Conservation (phyloP, 2,113 vertebrate species). For the Dromiciops gliroides region DNA sequence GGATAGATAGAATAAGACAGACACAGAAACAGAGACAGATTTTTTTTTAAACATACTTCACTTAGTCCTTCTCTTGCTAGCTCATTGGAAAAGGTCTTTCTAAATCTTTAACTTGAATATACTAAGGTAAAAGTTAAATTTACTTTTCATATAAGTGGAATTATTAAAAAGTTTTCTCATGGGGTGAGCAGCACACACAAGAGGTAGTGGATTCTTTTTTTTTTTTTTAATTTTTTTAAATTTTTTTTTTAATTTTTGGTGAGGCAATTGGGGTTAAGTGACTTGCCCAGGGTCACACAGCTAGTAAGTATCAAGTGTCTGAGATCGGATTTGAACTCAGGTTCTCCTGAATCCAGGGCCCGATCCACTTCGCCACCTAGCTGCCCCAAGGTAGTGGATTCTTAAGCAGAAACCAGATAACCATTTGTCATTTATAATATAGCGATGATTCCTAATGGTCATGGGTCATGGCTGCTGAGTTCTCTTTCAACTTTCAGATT, state of each 20-base stretch:
- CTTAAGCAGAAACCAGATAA: neutral
- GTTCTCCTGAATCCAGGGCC: too few species aligned
- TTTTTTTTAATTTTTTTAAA: too few species aligned
- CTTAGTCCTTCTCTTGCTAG: neutral
- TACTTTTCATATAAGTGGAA: neutral
- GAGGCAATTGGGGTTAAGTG: too few species aligned
- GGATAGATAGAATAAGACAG: neutral
- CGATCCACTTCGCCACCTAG: too few species aligned
- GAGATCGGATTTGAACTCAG: too few species aligned
- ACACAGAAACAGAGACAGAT: neutral
- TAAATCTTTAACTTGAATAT: neutral
- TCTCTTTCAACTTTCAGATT: neutral
- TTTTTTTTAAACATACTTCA: neutral
- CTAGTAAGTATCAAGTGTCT: too few species aligned
- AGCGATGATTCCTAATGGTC: neutral
- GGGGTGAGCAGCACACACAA: neutral
- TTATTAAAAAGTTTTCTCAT: neutral
- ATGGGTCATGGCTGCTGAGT: neutral
- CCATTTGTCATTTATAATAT: neutral
- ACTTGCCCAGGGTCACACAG: too few species aligned
- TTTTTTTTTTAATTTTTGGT: too few species aligned
- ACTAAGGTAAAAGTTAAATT: neutral
- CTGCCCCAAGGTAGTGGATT: too few species aligned
- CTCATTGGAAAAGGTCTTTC: neutral
- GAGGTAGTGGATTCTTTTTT: neutral